Conservation (phyloP, 2,113 vertebrate genomes). For the Bos indicus region DNA sequence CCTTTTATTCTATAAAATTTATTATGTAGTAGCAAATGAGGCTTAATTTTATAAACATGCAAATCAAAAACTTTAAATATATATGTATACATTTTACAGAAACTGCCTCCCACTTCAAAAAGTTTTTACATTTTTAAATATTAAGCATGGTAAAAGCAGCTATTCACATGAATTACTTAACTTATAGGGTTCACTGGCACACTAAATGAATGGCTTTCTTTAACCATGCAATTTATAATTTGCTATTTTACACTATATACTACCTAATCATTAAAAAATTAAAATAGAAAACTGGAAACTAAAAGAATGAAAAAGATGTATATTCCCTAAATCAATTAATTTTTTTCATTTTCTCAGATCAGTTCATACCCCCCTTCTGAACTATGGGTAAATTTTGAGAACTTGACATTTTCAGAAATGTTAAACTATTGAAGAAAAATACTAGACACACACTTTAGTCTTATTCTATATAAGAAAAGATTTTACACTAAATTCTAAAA, state of each 20-base stretch:
- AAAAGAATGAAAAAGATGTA: slow-evolving; percentile 79
- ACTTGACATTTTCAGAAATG: slow-evolving; percentile 81
- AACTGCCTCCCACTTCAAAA: slow-evolving; percentile 68
- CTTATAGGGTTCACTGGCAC: slow-evolving; percentile 57
- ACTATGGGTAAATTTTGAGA: slow-evolving; percentile 82
- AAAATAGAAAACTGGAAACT: slow-evolving; percentile 75
- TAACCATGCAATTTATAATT: slow-evolving; percentile 75
- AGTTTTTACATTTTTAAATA: slow-evolving; percentile 69
- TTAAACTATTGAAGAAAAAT: slow-evolving; percentile 79
- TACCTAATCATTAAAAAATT: slow-evolving; percentile 75
- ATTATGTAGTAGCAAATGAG: slow-evolving; percentile 70
- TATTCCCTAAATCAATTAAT: slow-evolving; percentile 79
- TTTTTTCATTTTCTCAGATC: slow-evolving; percentile 79
- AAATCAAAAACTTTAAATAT: slow-evolving; percentile 75
- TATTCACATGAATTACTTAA: slow-evolving; percentile 61
- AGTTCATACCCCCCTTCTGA: slow-evolving; percentile 78
- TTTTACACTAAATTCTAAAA: slow-evolving; percentile 74
- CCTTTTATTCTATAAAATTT: slow-evolving; percentile 60
- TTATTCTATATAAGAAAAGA: slow-evolving; percentile 70
- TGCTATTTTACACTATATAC: slow-evolving; percentile 69
- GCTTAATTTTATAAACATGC: slow-evolving; percentile 76
- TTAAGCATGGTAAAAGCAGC: slow-evolving; percentile 79
- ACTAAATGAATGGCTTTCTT: slow-evolving; percentile 75
- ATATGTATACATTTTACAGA: slow-evolving; percentile 38
- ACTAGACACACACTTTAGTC: slow-evolving; percentile 71